Conservation (phyloP, 2,888 invertebrate species). For the Amorpha juglandis region DNA sequence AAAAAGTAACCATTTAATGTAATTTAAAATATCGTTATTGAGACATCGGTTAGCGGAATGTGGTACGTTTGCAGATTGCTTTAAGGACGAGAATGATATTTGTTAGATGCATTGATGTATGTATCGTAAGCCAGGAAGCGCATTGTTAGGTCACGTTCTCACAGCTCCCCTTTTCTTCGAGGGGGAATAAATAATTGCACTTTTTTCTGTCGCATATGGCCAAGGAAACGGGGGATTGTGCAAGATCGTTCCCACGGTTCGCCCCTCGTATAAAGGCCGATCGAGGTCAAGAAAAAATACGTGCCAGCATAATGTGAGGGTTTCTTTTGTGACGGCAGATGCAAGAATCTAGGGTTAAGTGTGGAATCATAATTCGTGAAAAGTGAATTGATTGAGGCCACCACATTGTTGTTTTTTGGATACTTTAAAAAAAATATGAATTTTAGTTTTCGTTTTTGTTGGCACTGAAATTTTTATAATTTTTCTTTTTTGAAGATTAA, state of each 20-base stretch:
- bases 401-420: constrained; percentile 34
- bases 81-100: constrained; percentile 67
- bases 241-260: constrained; percentile 82
- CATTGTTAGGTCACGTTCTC: constrained; percentile 85
- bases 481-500: too few species aligned
- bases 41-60: constrained; percentile 56
- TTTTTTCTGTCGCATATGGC: constrained; percentile 85
- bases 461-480: not conserved
- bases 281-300: constrained; percentile 83
- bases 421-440: constrained; percentile 31
- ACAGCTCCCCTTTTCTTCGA: constrained; percentile 83
- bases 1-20: constrained; percentile 61
- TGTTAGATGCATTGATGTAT: constrained; percentile 57
- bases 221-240: constrained; percentile 80
- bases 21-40: constrained; percentile 64
- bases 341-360: constrained; percentile 78
- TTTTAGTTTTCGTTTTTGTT: constrained; percentile 23
- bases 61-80: constrained; percentile 52
- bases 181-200: constrained; percentile 84
- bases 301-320: constrained; percentile 77
- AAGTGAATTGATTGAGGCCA: constrained; percentile 72
- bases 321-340: constrained; percentile 79
- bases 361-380: constrained; percentile 65
- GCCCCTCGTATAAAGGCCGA: constrained; percentile 79
- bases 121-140: constrained; percentile 83